Conservation (phyloP, 2,113 vertebrate genomes). For the Danio rerio region DNA sequence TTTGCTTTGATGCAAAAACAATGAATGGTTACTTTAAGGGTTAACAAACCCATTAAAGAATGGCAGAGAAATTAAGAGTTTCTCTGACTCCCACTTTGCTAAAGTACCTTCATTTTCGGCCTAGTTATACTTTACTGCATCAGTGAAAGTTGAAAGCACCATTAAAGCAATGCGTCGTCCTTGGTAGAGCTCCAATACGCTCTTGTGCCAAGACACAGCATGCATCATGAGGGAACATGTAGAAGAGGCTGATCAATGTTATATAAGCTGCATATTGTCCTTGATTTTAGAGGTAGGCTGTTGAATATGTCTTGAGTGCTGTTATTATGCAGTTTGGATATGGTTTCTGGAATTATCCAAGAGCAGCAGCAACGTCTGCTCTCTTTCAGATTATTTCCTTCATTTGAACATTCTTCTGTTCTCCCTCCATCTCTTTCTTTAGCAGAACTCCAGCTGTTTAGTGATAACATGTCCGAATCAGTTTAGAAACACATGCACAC, state of each 20-base stretch:
- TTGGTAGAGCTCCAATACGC: conserved; percentile 13
- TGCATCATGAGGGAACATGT: not conserved
- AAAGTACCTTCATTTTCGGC: conserved; percentile 13
- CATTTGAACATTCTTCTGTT: conserved; percentile 7
- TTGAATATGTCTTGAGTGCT: not conserved
- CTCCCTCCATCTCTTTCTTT: not conserved
- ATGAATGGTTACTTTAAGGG: not conserved
- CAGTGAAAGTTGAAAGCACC: conserved; percentile 20
- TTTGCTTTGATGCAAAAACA: too few species aligned
- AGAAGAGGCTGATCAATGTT: conserved; percentile 1
- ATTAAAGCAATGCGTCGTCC: conserved; percentile 18
- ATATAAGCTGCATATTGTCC: not conserved
- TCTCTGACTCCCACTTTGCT: not conserved
- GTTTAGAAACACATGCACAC: conserved; percentile 48
- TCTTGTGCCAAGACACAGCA: conserved; percentile 15
- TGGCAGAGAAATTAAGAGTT: not conserved
- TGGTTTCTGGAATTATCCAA: not conserved
- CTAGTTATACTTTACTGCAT: not conserved
- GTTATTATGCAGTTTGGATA: not conserved
- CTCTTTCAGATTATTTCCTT: conserved; percentile 6
- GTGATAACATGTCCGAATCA: conserved; percentile 49
- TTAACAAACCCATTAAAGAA: not conserved
- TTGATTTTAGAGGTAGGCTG: not conserved
- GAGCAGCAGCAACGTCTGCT: not conserved
- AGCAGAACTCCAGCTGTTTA: conserved; percentile 52